Evolutionary conservation across 2,113 vertebrate species (phyloP).

Genomic region (Saguinus imperator): DNA sequence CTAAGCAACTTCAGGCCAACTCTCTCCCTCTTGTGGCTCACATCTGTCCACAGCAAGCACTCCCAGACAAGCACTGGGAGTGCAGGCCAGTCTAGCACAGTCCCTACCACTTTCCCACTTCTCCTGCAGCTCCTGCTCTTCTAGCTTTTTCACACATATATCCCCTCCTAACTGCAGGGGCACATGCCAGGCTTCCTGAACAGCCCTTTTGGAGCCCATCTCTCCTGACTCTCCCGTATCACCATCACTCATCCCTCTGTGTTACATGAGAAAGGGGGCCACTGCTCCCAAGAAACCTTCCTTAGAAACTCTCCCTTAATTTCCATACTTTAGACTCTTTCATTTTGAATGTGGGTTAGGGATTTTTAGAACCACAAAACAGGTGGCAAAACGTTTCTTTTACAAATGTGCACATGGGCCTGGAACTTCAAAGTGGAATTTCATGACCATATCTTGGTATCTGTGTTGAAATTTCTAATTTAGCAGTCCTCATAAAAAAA

Average conservation of each 20-base stretch:
- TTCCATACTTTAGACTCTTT: neutral
- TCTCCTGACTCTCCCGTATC: neutral
- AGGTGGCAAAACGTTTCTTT: neutral
- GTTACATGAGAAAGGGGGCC: neutral
- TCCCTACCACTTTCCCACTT: fast-evolving
- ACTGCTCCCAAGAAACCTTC: neutral
- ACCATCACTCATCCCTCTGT: neutral
- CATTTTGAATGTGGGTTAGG: slow-evolving; percentile 9
- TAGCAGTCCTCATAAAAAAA: neutral
- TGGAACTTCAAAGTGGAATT: slow-evolving; percentile 27
- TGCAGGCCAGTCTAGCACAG: neutral
- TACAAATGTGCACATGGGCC: neutral
- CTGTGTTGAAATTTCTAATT: neutral
- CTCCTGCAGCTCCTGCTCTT: neutral
- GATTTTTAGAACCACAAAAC: slow-evolving; percentile 5
- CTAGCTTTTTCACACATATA: neutral
- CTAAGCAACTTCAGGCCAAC: neutral
- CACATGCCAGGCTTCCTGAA: neutral
- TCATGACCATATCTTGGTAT: neutral
- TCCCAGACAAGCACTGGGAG: neutral
- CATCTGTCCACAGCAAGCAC: neutral
- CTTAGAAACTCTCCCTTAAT: neutral
- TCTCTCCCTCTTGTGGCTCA: neutral
- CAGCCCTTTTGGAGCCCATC: neutral
- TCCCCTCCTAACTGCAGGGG: neutral